Evolutionary conservation across 2,797 vertebrate genomes (phyloP).

Genomic region (Silurus lanzhouensis): DNA sequence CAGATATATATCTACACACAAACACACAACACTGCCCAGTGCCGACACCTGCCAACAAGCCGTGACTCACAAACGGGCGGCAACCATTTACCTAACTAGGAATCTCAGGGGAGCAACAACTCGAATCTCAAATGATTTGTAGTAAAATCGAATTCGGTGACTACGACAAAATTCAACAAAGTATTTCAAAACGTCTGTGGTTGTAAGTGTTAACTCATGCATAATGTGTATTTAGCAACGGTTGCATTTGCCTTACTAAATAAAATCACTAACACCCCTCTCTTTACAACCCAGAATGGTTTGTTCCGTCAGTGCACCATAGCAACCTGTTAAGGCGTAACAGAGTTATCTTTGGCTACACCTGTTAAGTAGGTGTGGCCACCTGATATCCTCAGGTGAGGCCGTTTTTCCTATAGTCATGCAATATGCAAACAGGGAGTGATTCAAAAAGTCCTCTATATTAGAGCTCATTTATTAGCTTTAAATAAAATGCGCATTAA

Average conservation of each 20-base stretch:
- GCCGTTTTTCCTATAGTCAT: slow-evolving; percentile 35
- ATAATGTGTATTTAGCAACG: neutral
- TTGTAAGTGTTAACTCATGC: neutral
- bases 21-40: slow-evolving; percentile 29
- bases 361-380: slow-evolving; percentile 69
- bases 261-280: slow-evolving; percentile 26
- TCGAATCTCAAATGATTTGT: neutral
- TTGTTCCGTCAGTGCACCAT: slow-evolving; percentile 64
- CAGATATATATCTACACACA: neutral
- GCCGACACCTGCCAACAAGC: slow-evolving; percentile 39
- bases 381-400: slow-evolving; percentile 56
- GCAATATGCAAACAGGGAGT: slow-evolving; percentile 29
- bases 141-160: neutral
- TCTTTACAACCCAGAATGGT: slow-evolving; percentile 61
- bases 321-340: slow-evolving; percentile 60
- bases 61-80: slow-evolving; percentile 18
- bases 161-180: neutral
- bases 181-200: neutral
- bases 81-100: slow-evolving; percentile 26
- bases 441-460: neutral
- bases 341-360: slow-evolving; percentile 61
- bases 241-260: neutral
- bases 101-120: neutral
- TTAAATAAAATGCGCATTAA: neutral
- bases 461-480: neutral